Conservation (phyloP, 2,888 invertebrate species). For the Entomobrya proxima region DNA sequence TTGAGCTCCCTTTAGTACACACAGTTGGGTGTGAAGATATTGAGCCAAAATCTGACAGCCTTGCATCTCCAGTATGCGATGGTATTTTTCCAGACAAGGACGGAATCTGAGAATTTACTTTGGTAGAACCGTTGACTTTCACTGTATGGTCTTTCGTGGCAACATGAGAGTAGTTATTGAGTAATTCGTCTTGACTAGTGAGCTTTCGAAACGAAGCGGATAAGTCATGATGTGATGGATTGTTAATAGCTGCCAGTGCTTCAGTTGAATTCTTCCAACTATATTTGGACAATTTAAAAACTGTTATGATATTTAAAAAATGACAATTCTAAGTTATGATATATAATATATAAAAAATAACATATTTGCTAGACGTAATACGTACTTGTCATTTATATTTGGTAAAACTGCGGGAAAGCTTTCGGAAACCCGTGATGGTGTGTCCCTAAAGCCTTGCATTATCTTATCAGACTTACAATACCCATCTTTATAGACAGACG, state of each 20-base stretch:
- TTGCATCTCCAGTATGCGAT: not conserved
- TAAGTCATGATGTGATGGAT: constrained; percentile 56
- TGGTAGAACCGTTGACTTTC: constrained; percentile 53
- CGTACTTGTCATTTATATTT: constrained; percentile 54
- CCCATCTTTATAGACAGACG: too few relatives aligned
- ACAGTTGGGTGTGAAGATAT: not conserved
- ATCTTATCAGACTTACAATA: too few relatives aligned
- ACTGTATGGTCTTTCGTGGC: constrained; percentile 34
- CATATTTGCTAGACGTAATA: not conserved
- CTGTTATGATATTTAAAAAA: too few relatives aligned
- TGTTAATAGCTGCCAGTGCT: constrained; percentile 9
- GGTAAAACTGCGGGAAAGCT: constrained; percentile 57
- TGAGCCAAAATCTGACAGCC: constrained; percentile 44
- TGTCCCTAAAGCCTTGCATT: too few relatives aligned
- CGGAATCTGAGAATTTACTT: constrained; percentile 35
- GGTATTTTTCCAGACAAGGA: constrained; percentile 53
- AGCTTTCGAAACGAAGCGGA: constrained; percentile 70
- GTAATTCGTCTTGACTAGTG: constrained; percentile 72
- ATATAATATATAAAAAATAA: too few relatives aligned
- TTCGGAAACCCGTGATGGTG: constrained; percentile 54
- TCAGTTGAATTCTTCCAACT: constrained; percentile 61
- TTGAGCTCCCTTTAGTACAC: not conserved
- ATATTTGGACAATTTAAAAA: not conserved
- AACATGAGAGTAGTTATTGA: constrained; percentile 27
- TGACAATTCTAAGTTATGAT: not conserved